Base-by-base conservation (phyloP, 1,140 invertebrate species). In the silkworm (Bombyx mori) region DNA sequence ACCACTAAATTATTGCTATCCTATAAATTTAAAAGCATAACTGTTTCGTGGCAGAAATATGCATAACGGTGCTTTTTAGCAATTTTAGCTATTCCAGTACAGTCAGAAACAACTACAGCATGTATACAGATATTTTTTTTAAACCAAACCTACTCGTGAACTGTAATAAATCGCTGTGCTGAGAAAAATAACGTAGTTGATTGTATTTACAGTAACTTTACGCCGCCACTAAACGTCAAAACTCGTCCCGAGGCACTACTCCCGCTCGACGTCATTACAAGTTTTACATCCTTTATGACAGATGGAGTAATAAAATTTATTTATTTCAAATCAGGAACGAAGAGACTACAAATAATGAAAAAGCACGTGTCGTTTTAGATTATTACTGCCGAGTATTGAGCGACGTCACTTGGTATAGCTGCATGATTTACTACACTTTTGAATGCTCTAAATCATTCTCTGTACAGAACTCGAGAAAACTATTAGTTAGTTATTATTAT, bases 361-460 rank as follows among this genome's bases (percentile, higher is more conserved):
- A 62, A 79, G 71, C 79, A 80, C 76, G 75, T 78, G 80, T 77
- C 74, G 63, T 66, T 71, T 56, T 58, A 56, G 56, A 69, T 72
- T 65, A 73, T 77, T 75, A 18, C 12, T 18, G 12, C 12, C 12
- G 12, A 78, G 64, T 68, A 75, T 74, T 68, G 66, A 69, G 69
- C 61, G 64, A 73, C 71, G 61, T 62, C 62, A 61, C 56, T 54
- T 59, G 74, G 71, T 68, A 81, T 76, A 75, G 68, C 66, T 69
- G 52, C 68, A 65, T 83, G 83, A 86, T 84, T 84, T 86, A 86
- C 73, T 75, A 73, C 72, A 84, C 75, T 82, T 82, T 81, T 73
- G 76, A 83, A 65, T 66, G 66, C 66, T 76, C 71, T 84, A 82
- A 84, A 84, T 86, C 82, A 82, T 78, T 65, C 42, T 84, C 73